Evolutionary conservation across 2,888 invertebrate species (phyloP).

Genomic region (Anoncus sp.): DNA sequence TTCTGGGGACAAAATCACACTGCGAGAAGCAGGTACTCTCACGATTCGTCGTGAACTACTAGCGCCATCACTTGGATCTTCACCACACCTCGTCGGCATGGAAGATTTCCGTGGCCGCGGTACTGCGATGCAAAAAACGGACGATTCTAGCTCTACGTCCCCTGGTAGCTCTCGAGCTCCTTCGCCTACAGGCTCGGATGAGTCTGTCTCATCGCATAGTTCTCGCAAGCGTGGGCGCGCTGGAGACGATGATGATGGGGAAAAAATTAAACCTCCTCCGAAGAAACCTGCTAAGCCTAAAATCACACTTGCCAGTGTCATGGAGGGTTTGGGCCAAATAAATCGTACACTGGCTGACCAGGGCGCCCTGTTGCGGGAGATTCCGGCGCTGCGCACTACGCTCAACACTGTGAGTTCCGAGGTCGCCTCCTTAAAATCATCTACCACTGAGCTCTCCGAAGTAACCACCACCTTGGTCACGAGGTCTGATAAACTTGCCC

Average conservation of each 20-base stretch:
- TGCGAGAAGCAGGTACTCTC: too few species aligned
- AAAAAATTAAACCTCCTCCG: neutral
- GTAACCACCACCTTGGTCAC: neutral
- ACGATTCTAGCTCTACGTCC: neutral
- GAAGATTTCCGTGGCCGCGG: too few species aligned
- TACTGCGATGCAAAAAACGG: too few species aligned
- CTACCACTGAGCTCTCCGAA: neutral
- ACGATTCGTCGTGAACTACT: too few species aligned
- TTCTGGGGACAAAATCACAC: too few species aligned
- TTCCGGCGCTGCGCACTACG: neutral
- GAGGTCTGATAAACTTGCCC: neutral
- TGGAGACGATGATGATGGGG: neutral
- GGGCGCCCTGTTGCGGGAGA: neutral
- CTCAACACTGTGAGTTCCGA: neutral
- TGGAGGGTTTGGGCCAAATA: neutral
- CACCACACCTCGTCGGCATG: too few species aligned
- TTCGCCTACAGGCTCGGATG: neutral
- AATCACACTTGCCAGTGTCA: neutral
- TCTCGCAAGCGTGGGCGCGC: neutral
- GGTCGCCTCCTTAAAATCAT: neutral
- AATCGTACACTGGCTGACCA: neutral
- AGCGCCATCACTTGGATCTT: too few species aligned
- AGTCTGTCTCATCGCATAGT: neutral
- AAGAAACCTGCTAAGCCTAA: neutral
- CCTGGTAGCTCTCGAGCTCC: neutral